Evolutionary conservation across 2,113 vertebrate genomes (phyloP).

Genomic region (Ceuthmochares aereus): DNA sequence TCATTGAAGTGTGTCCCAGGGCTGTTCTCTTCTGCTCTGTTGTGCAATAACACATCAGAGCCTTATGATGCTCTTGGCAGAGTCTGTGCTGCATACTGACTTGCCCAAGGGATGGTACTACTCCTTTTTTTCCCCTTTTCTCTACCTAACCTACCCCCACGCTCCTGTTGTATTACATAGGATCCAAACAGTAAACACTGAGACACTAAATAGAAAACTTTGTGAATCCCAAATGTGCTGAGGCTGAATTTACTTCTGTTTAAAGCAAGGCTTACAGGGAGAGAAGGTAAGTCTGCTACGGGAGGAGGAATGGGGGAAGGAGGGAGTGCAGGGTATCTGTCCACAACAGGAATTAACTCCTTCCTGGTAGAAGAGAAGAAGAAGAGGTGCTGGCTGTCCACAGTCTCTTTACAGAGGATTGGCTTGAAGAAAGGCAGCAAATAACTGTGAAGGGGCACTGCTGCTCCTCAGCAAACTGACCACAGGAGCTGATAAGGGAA

Average conservation of each 20-base stretch:
- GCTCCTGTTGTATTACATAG: background rate
- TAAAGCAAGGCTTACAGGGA: background rate
- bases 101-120: background rate
- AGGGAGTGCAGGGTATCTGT: background rate
- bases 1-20: background rate
- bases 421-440: background rate
- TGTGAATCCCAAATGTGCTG: background rate
- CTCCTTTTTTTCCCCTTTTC: background rate
- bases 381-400: background rate
- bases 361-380: background rate
- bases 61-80: background rate
- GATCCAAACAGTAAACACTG: background rate
- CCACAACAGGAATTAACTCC: background rate
- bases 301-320: background rate
- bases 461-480: background rate
- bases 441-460: background rate
- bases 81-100: constrained; percentile 1
- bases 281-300: background rate
- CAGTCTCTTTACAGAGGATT: background rate
- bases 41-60: constrained; percentile 4
- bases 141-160: background rate
- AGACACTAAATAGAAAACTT: background rate
- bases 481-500: background rate
- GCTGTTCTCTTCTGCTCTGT: constrained; percentile 37
- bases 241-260: background rate